Percentiles rank a stretch among this genome's conserved stretches.
These are phyloP conservation scores for Myiothlypis chrysogaster DNA, from an alignment of 2,797 vertebrate genomes.

Conservation along the genomic window DNA sequence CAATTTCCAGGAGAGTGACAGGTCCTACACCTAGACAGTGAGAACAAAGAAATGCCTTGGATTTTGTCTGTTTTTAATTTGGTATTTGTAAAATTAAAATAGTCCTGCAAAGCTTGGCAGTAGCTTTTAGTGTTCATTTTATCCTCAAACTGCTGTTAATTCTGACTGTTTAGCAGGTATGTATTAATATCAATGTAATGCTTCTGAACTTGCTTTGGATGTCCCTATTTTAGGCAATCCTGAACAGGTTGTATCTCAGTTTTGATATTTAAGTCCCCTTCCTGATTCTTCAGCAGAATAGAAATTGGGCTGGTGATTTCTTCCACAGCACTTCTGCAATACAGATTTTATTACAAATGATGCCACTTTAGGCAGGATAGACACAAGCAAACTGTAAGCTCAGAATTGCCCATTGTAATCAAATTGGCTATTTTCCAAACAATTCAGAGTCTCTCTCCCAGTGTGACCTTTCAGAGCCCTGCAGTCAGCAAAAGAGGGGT, in stretches of 20 bases:
- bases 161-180: not conserved
- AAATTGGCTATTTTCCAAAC: conserved; percentile 68
- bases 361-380: conserved; percentile 37
- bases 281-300: not conserved
- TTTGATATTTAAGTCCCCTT: not conserved
- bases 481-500: conserved; percentile 43
- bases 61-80: not conserved
- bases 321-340: not conserved
- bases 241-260: not conserved
- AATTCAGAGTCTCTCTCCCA: conserved; percentile 33
- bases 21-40: not conserved
- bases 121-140: not conserved
- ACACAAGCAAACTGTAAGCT: conserved; percentile 32
- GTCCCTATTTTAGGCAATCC: not conserved
- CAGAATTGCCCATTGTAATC: conserved; percentile 58
- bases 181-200: not conserved
- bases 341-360: conserved; percentile 49
- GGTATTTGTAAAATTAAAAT: not conserved
- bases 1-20: not conserved
- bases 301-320: not conserved
- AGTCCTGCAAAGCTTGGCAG: not conserved
- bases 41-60: not conserved
- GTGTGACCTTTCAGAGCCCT: conserved; percentile 55
- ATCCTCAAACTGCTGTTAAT: not conserved
- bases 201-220: not conserved